Base-by-base conservation (phyloP, 2,888 invertebrate genomes). In the Latheticus oryzae region DNA sequence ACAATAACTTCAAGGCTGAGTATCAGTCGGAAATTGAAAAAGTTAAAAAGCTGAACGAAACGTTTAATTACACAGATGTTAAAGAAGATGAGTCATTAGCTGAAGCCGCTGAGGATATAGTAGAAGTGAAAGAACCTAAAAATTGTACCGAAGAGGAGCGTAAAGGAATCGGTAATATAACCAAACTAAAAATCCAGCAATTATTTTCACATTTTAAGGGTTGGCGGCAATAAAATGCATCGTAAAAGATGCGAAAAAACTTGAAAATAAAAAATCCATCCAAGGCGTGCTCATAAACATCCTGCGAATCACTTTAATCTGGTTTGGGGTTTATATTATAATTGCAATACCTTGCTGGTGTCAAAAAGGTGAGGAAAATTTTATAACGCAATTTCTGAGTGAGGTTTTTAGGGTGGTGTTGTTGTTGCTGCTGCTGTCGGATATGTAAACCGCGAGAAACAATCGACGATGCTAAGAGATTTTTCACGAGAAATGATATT, bases 401-500 rank as follows among this genome's bases (percentile, higher is more conserved):
- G 15, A 17, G 11, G 32, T 19, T 69, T 65, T 45, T 56, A 86
- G 86, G 87, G 50, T 85, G 86, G 84, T 87, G 87, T 62, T 87
- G 83, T 50, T 87, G 87, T 62, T 87, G 83, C 52, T 82, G 74
- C 52, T 73, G 78, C 61, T 87, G 85, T 63, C 81, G 81, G 62
- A 78, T 82, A 61, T 87, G 85, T 66, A 81, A 81, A 60, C 87
- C 87, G 0, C 73, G 71, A 8, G 73, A 79, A 67, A 79, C 79
- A 43, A 85, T 87, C 56, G 76, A 80, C 23, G 77, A 80, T 58
- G 82, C 84, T 0, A 86, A 85, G 67, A 77, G 73, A 58, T 87
- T 84, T 69, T 76, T 82, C 37, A 69, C 78, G 0, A 65, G 74
- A 33, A 86, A 87, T 72, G 85, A 87, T 1, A 83, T 84, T 0